Evolutionary conservation across 1,140 invertebrate species (phyloP).

Genomic region (Bactericera cockerelli): DNA sequence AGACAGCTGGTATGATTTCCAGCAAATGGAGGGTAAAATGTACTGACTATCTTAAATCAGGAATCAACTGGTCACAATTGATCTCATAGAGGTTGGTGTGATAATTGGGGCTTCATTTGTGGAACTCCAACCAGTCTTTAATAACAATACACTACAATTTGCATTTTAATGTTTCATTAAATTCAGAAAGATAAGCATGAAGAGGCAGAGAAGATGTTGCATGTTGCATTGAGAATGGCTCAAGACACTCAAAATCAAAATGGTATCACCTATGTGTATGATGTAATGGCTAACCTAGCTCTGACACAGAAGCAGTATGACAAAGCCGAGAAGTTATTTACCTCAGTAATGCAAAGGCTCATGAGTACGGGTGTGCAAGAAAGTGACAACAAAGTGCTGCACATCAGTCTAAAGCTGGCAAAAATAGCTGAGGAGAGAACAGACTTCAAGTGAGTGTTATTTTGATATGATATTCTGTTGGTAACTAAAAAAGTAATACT

Average conservation of each 20-base stretch:
- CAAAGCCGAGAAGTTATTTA: constrained; percentile 73
- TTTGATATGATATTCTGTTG: not conserved
- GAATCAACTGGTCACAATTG: too few species aligned
- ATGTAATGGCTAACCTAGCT: constrained; percentile 80
- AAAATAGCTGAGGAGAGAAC: constrained; percentile 47
- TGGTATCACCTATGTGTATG: constrained; percentile 72
- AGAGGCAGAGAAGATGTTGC: constrained; percentile 69
- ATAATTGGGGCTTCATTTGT: too few species aligned
- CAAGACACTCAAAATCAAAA: constrained; percentile 56
- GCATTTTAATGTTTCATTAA: too few species aligned
- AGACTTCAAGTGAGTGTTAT: constrained; percentile 36
- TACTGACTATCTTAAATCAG: too few species aligned
- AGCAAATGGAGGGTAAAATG: too few species aligned
- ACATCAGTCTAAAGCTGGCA: constrained; percentile 62
- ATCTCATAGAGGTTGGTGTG: too few species aligned
- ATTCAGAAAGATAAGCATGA: constrained; percentile 52
- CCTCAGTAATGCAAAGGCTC: constrained; percentile 59
- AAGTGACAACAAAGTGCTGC: constrained; percentile 56
- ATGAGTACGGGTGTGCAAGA: constrained; percentile 45
- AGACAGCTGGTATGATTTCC: too few species aligned
- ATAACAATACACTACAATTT: too few species aligned
- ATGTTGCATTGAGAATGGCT: constrained; percentile 63
- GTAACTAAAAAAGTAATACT: not conserved
- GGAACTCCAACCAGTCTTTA: too few species aligned
- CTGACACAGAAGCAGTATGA: constrained; percentile 53